Conservation (phyloP, 2,113 vertebrate species). For the Collichthys lucidus region DNA sequence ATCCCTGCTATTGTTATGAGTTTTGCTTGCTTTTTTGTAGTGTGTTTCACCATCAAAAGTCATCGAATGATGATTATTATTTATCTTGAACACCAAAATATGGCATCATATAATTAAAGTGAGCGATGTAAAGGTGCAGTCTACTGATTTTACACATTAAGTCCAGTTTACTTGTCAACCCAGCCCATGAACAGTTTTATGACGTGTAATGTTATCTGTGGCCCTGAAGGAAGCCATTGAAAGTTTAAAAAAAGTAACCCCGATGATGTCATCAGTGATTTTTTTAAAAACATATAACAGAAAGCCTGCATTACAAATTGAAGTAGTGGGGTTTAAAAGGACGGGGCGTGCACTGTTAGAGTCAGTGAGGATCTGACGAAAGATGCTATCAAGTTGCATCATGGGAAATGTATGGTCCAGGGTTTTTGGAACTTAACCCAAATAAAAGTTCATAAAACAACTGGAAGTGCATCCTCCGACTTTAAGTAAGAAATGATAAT, state of each 20-base stretch:
- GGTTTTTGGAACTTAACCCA: not conserved
- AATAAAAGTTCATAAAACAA: not conserved
- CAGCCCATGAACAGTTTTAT: not conserved
- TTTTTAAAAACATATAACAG: no score
- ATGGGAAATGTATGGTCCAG: not conserved
- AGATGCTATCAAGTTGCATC: slow-evolving; percentile 18
- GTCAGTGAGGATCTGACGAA: not conserved
- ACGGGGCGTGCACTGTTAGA: no score
- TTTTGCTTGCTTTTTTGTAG: no score
- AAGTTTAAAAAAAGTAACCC: not conserved
- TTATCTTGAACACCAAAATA: not conserved
- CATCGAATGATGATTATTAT: not conserved
- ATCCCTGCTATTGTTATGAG: not conserved
- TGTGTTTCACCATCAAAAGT: not conserved
- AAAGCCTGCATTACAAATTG: not conserved
- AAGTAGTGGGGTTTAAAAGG: not conserved
- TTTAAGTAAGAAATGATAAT: no score
- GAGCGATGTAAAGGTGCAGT: not conserved
- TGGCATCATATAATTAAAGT: not conserved
- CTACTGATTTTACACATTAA: not conserved
- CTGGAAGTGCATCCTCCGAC: no score
- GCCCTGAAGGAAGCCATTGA: not conserved
- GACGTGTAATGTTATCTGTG: not conserved
- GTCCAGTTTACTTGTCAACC: not conserved
- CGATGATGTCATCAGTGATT: not conserved